Evolutionary conservation across 2,888 invertebrate genomes (phyloP), one percentile per base, ranked within the genome.

Genomic region (Drosophila falleni): DNA sequence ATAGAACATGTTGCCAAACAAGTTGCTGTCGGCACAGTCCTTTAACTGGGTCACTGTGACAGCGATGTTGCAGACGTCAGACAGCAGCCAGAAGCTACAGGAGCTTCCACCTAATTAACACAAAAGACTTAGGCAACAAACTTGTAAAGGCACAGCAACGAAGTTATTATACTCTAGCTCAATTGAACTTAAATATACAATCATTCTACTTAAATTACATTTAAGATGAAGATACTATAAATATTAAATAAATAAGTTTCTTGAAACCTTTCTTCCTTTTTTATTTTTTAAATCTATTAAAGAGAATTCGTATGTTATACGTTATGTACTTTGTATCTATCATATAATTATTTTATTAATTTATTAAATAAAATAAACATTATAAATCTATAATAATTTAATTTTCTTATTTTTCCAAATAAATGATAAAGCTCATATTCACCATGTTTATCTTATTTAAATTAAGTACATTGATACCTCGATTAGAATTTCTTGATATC

Each of bases 1-100:
- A 71, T 81, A 87, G 87, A 84, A 84, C 85, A 73, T 75, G 82
- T 87, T 79, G 81, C 78, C 73, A 82, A 87, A 87, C 84, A 72
- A 87, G 84, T 84, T 85, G 80, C 74, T 47, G 54, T 51, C 71
- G 69, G 64, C 74, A 62, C 75, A 60, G 82, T 87, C 84, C 84
- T 84, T 84, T 87, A 84, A 82, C 74, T 84, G 72, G 86, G 88
- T 85, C 88, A 85, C 71, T 86, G 71, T 79, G 74, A 51, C 80
- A 67, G 69, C 64, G 35, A n/a, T 15, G 41, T 19, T 8, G 35
- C 64, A 46, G 53, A 33, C 15, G 33, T 31, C 56, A 53, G 29
- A 33, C 16, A 35, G 15, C 23, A 37, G 63, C 9, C 35, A 16
- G 35, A 11, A 49, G 54, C 35, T 16, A 33, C 47, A 29, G 23